These are phyloP conservation scores for Melopsittacus undulatus DNA, from an alignment of 2,797 vertebrate genomes.

Conservation along the genomic window DNA sequence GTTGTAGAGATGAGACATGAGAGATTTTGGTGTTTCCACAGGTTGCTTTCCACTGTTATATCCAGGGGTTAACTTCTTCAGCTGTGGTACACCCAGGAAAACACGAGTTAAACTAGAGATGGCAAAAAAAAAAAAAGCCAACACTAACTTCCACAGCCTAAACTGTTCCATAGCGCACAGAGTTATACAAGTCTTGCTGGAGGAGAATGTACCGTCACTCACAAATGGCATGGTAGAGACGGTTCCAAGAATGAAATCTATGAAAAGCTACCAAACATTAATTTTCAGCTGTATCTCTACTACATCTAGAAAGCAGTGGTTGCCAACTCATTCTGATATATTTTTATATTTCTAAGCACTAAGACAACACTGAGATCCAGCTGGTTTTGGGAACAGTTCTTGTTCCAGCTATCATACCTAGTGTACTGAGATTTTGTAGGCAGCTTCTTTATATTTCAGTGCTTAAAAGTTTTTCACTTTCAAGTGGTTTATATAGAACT, in stretches of 20 bases:
- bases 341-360: constrained; percentile 31
- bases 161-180: neutral
- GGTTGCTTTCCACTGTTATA: neutral
- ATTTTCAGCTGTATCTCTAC: constrained; percentile 25
- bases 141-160: neutral
- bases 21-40: neutral
- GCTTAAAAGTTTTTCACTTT: neutral
- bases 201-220: neutral
- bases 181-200: neutral
- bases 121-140: neutral
- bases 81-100: neutral
- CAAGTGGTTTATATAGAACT: neutral
- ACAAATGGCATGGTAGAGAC: neutral
- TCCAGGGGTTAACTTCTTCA: neutral
- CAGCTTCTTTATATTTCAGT: neutral
- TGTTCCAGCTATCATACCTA: neutral
- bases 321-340: constrained; percentile 30
- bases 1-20: neutral
- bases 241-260: constrained; percentile 26
- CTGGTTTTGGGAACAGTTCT: constrained; percentile 1
- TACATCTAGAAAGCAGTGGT: neutral
- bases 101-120: neutral
- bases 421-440: neutral
- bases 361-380: neutral
- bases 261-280: neutral